Conservation (phyloP, 2,888 invertebrate species). For the Yponomeuta sedellus region DNA sequence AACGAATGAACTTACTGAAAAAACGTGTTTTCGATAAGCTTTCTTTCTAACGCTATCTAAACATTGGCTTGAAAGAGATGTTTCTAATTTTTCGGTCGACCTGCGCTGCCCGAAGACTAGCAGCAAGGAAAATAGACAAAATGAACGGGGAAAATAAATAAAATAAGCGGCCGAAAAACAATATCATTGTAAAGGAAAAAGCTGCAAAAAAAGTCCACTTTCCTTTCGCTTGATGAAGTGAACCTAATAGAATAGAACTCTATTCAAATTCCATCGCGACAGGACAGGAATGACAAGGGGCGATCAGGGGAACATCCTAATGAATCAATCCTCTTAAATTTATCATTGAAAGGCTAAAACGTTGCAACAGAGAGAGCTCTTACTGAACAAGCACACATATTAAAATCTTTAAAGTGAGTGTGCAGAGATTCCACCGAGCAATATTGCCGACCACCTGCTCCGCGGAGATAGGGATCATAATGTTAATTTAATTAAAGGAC, state of each 20-base stretch:
- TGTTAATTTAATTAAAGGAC: conserved; percentile 77
- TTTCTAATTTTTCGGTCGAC: conserved; percentile 68
- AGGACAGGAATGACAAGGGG: conserved; percentile 2
- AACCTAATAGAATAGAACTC: conserved; percentile 13
- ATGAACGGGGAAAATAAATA: conserved; percentile 52
- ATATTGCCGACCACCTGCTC: conserved; percentile 70
- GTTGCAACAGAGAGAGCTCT: not conserved
- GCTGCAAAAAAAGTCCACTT: conserved; percentile 16
- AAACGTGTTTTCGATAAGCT: conserved; percentile 16
- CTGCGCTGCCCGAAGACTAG: conserved; percentile 43
- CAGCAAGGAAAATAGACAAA: conserved; percentile 54
- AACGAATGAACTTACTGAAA: not conserved
- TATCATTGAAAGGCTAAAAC: not conserved
- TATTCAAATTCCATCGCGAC: not conserved
- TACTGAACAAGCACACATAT: not conserved
- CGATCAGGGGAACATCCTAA: not conserved
- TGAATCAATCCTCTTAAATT: not conserved
- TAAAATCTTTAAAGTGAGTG: conserved; percentile 20
- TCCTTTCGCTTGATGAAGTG: not conserved
- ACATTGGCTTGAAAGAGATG: conserved; percentile 53
- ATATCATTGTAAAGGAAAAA: conserved; percentile 40
- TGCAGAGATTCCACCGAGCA: conserved; percentile 50
- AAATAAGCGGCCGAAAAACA: conserved; percentile 45
- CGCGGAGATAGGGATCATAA: conserved; percentile 72
- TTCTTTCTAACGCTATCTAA: conserved; percentile 29